Evolutionary conservation across 2,797 vertebrate genomes (phyloP).

Genomic region (Cryptoblepharus egeriae): DNA sequence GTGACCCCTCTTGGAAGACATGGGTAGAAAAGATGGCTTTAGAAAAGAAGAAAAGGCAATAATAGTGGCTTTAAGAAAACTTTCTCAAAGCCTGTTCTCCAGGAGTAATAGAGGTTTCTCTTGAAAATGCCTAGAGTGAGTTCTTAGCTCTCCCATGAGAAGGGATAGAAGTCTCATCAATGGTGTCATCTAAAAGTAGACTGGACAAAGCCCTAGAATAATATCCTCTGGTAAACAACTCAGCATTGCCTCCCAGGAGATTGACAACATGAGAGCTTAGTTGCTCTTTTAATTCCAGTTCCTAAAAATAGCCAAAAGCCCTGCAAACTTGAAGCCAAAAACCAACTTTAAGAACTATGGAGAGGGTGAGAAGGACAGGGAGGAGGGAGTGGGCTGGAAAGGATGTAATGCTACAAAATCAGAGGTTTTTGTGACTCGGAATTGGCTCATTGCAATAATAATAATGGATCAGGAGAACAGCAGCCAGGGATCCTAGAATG

Average conservation of each 20-base stretch:
- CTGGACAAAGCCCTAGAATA: constrained; percentile 43
- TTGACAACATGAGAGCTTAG: constrained; percentile 25
- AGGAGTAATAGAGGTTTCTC: constrained; percentile 25
- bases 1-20: not conserved
- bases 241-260: constrained; percentile 16
- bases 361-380: not conserved
- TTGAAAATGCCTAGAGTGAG: constrained; percentile 20
- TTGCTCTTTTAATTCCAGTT: constrained; percentile 29
- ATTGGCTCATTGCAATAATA: not conserved
- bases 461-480: not conserved
- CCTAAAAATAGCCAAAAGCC: constrained; percentile 38
- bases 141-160: constrained; percentile 29
- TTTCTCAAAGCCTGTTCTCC: not conserved
- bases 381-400: not conserved
- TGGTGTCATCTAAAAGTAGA: constrained; percentile 30
- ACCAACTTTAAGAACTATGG: not conserved
- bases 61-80: constrained; percentile 7
- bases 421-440: not conserved
- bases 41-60: constrained; percentile 7
- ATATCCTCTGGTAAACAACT: constrained; percentile 42
- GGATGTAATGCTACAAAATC: too few species aligned
- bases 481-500: not conserved
- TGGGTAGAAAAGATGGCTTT: constrained; percentile 18
- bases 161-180: constrained; percentile 28
- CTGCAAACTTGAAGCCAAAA: constrained; percentile 2